Base-by-base conservation (phyloP, 2,888 invertebrate species). In the Melanostoma mellinum region DNA sequence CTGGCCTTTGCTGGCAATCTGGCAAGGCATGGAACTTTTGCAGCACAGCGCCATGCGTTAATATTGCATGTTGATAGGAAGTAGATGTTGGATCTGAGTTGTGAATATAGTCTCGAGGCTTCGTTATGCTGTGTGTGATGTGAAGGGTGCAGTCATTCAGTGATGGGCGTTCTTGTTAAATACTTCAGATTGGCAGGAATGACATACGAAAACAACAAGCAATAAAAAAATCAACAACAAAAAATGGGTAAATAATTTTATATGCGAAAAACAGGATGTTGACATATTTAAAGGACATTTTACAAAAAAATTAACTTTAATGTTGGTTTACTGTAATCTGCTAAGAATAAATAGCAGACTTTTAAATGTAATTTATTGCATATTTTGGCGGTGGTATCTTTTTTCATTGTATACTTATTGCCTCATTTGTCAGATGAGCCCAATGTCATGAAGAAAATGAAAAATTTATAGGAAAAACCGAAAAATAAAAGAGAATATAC, bases 31-130 rank as follows among this genome's bases (percentile, higher is more conserved):
- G 67, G 60, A 30, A 46, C 52, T 9, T 52, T 75, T 36, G 68
- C 38, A 50, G 48, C 33, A 20, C 30, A 38, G 55, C 35, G 44
- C 46, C 56, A 74, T 61, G 56, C 60, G 72, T 58, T 78, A 56
- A 67, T 78, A 78, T 78, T 72, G 71, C 72, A 78, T 67, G 74
- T 52, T 63, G 56, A 63, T 58, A 63, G 68, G 68, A 38, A 61
- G 63, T 60, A 52, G n/a, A 46, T n/a, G 44, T 46, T 20, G 5
- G 10, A 46, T 10, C 10, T 46, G 42, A 4, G 44, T 10, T 4
- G 44, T 46, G 5, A 46, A 10, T 46, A 46, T 46, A 33, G 35
- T 58, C 30, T 33, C 8, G 36, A 55, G 61, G 20, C 33, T 50
- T 20, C n/a, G 53, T 52, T 71, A 53, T 78, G n/a, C 20, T 61